A percentile compares a stretch with the other conserved stretches of the same genome.
Conservation (phyloP, 2,797 vertebrate species). For the Mycteria americana region DNA sequence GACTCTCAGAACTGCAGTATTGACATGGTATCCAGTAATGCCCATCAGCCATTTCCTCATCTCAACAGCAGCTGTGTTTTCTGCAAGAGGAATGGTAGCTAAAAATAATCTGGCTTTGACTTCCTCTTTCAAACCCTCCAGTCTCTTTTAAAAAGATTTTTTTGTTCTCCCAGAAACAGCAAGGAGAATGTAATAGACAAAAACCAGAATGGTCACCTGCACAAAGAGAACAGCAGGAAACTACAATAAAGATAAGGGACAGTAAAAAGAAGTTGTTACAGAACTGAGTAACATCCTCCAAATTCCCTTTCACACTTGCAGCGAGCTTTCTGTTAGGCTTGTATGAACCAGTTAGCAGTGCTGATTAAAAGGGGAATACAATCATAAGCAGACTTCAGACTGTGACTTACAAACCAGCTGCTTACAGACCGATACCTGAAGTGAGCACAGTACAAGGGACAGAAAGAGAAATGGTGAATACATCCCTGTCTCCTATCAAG, state of each 20-base stretch:
- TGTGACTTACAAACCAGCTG: background rate
- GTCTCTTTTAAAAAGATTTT: background rate
- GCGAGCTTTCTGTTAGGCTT: background rate
- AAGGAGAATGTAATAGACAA: background rate
- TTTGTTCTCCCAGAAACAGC: constrained; percentile 10
- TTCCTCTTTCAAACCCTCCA: constrained; percentile 47
- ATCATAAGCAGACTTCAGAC: background rate
- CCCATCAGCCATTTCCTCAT: background rate
- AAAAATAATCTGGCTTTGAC: constrained; percentile 49
- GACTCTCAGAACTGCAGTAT: background rate
- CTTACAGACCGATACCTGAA: background rate
- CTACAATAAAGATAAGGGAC: background rate
- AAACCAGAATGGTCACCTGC: background rate
- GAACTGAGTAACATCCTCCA: background rate
- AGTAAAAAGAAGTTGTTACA: background rate
- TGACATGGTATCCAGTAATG: background rate
- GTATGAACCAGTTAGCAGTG: background rate
- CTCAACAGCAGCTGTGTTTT: constrained; percentile 55
- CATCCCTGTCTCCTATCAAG: background rate
- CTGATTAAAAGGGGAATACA: background rate
- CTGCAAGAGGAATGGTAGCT: constrained; percentile 35
- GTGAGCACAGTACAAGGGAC: background rate
- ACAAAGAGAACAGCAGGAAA: background rate
- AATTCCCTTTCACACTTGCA: background rate
- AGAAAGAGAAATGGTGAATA: background rate